Conservation (phyloP, 2,113 vertebrate species). For the Tor tambroides region DNA sequence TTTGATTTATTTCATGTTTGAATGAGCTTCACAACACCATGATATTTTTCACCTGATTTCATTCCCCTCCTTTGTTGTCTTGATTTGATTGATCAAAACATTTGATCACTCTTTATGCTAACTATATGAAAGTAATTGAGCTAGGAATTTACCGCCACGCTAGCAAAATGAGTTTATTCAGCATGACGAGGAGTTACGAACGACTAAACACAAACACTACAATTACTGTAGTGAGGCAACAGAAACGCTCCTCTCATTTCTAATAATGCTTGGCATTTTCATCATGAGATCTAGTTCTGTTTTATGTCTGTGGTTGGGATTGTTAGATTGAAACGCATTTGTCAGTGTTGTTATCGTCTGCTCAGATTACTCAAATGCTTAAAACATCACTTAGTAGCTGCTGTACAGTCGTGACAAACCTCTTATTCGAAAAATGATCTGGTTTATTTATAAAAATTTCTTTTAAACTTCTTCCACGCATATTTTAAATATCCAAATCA, state of each 20-base stretch:
- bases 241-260: neutral
- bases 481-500: slow-evolving; percentile 42
- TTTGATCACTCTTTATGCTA: slow-evolving; percentile 15
- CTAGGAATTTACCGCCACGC: neutral
- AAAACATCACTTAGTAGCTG: neutral
- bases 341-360: neutral
- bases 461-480: slow-evolving; percentile 29
- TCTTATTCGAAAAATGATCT: neutral
- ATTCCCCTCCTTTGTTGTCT: slow-evolving; percentile 12
- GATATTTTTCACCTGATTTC: slow-evolving; percentile 62
- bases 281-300: neutral
- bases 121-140: slow-evolving; percentile 17
- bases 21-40: slow-evolving; percentile 57
- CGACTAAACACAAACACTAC: neutral
- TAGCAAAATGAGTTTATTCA: slow-evolving; percentile 6
- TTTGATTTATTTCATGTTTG: slow-evolving; percentile 39
- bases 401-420: neutral
- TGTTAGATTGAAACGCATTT: neutral
- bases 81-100: neutral
- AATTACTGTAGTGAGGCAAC: neutral
- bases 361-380: neutral
- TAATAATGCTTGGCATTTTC: neutral
- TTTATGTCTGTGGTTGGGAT: neutral
- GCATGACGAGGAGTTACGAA: neutral
- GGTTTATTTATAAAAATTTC: slow-evolving; percentile 41